Evolutionary conservation across 2,797 vertebrate species (phyloP), one percentile per base, ranked within the genome.

Genomic region (Pelobates cultripes): DNA sequence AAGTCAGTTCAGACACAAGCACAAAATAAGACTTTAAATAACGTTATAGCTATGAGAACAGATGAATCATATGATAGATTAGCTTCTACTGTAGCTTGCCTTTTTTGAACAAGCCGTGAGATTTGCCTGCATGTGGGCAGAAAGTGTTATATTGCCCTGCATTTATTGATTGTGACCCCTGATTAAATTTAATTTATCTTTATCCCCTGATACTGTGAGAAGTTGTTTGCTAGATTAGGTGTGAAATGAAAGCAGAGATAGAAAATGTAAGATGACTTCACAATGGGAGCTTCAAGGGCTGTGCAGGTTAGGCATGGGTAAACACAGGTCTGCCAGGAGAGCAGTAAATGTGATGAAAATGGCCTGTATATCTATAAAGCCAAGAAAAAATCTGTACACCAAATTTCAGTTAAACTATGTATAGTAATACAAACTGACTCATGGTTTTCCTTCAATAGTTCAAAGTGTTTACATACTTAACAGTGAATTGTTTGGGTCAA

Each of bases 181-280:
- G 66, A 42, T 68, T 68, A 68, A 42, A 68, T 68, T 68, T 43
- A 42, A 68, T 68, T 68, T 68, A 68, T 68, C 41, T 68, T 13
- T 10, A 68, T 68, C 66, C 66, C 41, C 66, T 42, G 66, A 43
- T 68, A 15, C 4, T 42, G 42, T 68, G 66, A 43, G 41, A 43
- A 43, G 41, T n/a, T 43, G 43, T 66, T 66, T 66, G 17, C 63
- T 66, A 66, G 63, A 66, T 66, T 66, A 17, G 17, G 63, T 66
- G 63, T 66, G 63, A 66, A 66, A 66, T 66, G 63, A 66, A 66
- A 66, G 55, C 3, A 2, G 13, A 12, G 14, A 57, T 57, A 57
- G 55, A 57, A 12, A 57, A 12, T 57, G 13, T 57, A 57, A 57
- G 55, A 10, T 51, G 5, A 10, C 5, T 51, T 5, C 47, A 51